phyloP scores from a whole-genome alignment of 2,113 vertebrate species.

The Paradisaea rubra region DNA sequence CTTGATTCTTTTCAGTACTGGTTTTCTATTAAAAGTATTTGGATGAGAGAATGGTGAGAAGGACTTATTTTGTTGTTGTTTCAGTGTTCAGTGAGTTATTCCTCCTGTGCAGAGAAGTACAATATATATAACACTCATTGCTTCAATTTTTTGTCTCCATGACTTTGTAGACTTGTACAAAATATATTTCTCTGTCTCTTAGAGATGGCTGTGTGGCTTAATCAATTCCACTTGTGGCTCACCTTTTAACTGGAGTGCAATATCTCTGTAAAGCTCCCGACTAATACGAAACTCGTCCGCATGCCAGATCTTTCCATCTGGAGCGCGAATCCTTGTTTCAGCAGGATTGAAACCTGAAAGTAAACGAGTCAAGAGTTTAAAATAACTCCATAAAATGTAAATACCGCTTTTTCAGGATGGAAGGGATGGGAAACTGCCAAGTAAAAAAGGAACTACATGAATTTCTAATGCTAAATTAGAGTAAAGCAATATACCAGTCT shows the following conservation, averaged over 20 bases:
- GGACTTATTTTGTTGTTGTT: not conserved
- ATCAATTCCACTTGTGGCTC: not conserved
- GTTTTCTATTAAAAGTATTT: not conserved
- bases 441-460: not conserved
- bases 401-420: not conserved
- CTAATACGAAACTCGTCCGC: constrained; percentile 80
- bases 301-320: constrained; percentile 85
- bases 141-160: not conserved
- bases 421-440: not conserved
- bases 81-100: not conserved
- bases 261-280: constrained; percentile 77
- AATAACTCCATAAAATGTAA: not conserved
- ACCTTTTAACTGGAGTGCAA: constrained; percentile 81
- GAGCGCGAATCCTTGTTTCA: constrained; percentile 82
- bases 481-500: not conserved
- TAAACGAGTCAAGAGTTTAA: not conserved
- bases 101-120: not conserved
- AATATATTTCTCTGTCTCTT: not conserved
- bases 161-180: not conserved
- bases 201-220: not conserved
- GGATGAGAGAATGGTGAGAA: not conserved
- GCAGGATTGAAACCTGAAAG: constrained; percentile 85
- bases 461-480: not conserved
- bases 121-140: not conserved
- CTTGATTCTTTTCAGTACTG: not conserved